These are phyloP conservation scores for Tuta absoluta DNA, from an alignment of 2,888 invertebrate genomes.

Conservation along the genomic window DNA sequence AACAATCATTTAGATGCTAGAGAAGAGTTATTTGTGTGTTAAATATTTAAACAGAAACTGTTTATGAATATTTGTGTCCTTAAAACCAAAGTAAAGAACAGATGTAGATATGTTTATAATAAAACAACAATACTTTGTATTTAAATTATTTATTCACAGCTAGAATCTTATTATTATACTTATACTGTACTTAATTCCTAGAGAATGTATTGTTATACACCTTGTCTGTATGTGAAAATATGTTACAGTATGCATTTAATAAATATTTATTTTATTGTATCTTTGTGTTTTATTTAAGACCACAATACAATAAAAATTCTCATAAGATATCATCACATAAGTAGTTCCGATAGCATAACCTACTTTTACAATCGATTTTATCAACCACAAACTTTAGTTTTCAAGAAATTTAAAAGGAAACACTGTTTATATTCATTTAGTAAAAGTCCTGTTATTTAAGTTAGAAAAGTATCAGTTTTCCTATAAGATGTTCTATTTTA, in stretches of 20 bases:
- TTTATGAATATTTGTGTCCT: not conserved
- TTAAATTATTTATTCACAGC: constrained; percentile 7
- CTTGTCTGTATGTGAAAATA: not conserved
- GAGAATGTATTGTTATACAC: not conserved
- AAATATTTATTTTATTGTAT: constrained; percentile 16
- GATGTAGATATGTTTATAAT: not conserved
- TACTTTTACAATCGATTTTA: too few relatives aligned
- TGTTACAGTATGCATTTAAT: constrained; percentile 13
- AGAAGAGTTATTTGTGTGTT: not conserved
- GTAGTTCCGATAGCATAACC: too few relatives aligned
- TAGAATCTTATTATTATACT: constrained; percentile 12
- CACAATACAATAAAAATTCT: not conserved
- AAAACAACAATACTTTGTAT: not conserved
- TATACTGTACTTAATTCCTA: not conserved
- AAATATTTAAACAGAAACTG: not conserved
- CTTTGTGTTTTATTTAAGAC: not conserved
- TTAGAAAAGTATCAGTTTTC: not conserved
- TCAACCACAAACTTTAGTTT: too few relatives aligned
- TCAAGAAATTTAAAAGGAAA: too few relatives aligned
- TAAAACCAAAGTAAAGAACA: not conserved
- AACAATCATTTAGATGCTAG: not conserved
- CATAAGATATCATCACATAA: too few relatives aligned
- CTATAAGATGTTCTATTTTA: not conserved
- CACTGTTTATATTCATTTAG: too few relatives aligned
- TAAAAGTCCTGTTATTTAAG: too few relatives aligned